These are phyloP conservation scores for Sus scrofa DNA, from an alignment of 2,113 vertebrate species.

Conservation along the genomic window T2T-Sscrofa CM000812.6:198870501-198871000, in stretches of 20 bases:
- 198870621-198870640: not conserved
- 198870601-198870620: not conserved
- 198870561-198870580: slow-evolving; percentile 11
- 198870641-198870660: not conserved
- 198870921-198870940: not conserved
- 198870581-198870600: slow-evolving; percentile 58
- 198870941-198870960: not conserved
- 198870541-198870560: not conserved
- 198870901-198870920: not conserved
- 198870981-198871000: not conserved
- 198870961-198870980: not conserved
- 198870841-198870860: not conserved
- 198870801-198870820: too few species aligned
- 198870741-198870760: too few species aligned
- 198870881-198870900: not conserved
- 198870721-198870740: too few species aligned
- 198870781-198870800: too few species aligned
- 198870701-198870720: too few species aligned
- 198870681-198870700: too few species aligned
- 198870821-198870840: too few species aligned
- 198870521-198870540: not conserved
- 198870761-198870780: too few species aligned
- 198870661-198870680: too few species aligned
- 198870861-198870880: not conserved
- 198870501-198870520: too few species aligned